phyloP scores from a whole-genome alignment of 2,113 vertebrate genomes.

The Tinamus guttatus region DNA sequence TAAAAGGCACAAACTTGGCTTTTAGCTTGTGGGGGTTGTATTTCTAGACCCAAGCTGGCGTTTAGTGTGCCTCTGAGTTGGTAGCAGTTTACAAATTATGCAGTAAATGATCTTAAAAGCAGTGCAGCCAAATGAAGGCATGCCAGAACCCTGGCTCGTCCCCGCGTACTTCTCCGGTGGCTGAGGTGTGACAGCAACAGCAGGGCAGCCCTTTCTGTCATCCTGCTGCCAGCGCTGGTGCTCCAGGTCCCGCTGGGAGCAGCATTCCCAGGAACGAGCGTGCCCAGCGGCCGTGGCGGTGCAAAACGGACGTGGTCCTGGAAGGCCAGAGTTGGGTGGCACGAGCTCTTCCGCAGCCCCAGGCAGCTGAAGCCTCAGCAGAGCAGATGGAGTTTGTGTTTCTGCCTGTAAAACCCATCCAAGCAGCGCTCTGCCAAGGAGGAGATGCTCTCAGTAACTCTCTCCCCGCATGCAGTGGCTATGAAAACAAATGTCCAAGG shows the following conservation, averaged over 20 bases:
- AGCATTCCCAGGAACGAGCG: not conserved
- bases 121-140: fast-evolving
- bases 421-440: not conserved
- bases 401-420: not conserved
- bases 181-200: not conserved
- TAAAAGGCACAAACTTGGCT: not conserved
- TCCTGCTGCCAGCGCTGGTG: fast-evolving
- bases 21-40: not conserved
- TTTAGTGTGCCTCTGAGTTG: not conserved
- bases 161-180: not conserved
- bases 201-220: not conserved
- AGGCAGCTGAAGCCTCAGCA: not conserved
- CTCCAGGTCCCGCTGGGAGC: not conserved
- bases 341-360: not conserved
- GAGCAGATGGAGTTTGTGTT: not conserved
- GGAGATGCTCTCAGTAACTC: not conserved
- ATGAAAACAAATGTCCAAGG: slow-evolving; percentile 28
- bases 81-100: not conserved
- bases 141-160: not conserved
- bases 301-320: fast-evolving
- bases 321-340: not conserved
- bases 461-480: slow-evolving; percentile 32
- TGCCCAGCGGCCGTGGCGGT: fast-evolving
- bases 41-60: not conserved
- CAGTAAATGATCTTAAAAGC: not conserved